Percentiles rank a stretch among this genome's conserved stretches.
Conservation (phyloP, 35 echinoderm and acorn worm species). For the Hemicentrotus pulcherrimus region DNA sequence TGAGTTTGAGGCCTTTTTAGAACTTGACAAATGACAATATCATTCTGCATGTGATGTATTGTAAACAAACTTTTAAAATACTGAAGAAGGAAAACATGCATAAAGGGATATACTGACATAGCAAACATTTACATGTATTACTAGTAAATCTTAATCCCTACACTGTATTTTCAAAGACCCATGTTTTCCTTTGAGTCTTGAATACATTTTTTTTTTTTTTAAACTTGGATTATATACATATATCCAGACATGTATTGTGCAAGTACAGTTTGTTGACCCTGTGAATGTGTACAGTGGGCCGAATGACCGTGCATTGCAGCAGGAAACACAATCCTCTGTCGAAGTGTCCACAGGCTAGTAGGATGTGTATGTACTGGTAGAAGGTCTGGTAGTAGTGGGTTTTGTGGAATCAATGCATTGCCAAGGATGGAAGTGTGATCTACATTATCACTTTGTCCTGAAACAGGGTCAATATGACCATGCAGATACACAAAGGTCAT, state of each 20-base stretch:
- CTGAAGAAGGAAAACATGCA: too few species aligned
- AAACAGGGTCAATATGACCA: conserved; percentile 7
- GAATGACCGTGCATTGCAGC: not conserved
- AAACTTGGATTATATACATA: too few species aligned
- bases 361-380: not conserved
- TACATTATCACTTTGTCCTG: not conserved
- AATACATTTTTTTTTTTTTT: too few species aligned
- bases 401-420: conserved; percentile 7
- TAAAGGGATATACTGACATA: too few species aligned
- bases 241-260: not conserved
- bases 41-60: too few species aligned
- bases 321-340: not conserved
- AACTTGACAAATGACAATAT: too few species aligned
- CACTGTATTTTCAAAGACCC: too few species aligned
- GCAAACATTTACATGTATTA: too few species aligned
- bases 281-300: not conserved
- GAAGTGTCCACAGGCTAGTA: not conserved
- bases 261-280: not conserved
- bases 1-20: too few species aligned
- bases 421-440: not conserved
- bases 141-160: too few species aligned
- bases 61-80: too few species aligned
- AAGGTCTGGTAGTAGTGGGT: not conserved
- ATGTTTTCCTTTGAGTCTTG: too few species aligned
- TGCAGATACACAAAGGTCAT: not conserved